Evolutionary conservation across 2,888 invertebrate species (phyloP).

Genomic region (Apotomis betuletana): DNA sequence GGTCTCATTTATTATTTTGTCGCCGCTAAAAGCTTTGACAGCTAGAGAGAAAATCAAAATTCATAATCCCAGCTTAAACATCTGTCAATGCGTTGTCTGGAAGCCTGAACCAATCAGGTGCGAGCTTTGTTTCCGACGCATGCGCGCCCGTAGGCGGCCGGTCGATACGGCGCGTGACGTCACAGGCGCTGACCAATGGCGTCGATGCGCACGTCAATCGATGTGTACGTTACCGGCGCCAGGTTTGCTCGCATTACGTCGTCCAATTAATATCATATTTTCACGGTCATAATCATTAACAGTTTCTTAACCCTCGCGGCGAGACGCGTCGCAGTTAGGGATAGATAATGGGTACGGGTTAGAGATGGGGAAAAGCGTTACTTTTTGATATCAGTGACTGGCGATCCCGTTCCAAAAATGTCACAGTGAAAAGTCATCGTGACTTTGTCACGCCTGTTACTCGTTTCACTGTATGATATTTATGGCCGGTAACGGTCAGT

Average conservation of each 20-base stretch:
- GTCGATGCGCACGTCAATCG: constrained; percentile 73
- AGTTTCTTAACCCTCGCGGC: not conserved
- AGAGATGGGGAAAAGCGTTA: too few species aligned
- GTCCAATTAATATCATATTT: constrained; percentile 50
- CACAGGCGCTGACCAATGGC: constrained; percentile 74
- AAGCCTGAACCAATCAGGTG: constrained; percentile 63
- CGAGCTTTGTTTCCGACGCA: constrained; percentile 60
- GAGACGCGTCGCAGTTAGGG: not conserved
- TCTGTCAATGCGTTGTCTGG: constrained; percentile 56
- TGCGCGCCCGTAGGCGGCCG: constrained; percentile 76
- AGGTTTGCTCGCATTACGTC: constrained; percentile 44
- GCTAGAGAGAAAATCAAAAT: constrained; percentile 6
- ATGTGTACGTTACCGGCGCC: constrained; percentile 65
- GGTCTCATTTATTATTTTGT: not conserved
- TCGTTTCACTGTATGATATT: too few species aligned
- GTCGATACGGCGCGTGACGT: constrained; percentile 77
- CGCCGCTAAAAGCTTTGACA: not conserved
- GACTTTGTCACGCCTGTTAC: too few species aligned
- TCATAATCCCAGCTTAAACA: constrained; percentile 44
- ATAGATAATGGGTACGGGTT: not conserved
- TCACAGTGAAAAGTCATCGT: too few species aligned
- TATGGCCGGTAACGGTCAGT: too few species aligned
- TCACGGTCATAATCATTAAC: constrained; percentile 54
- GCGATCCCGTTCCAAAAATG: too few species aligned
- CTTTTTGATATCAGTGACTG: too few species aligned